phyloP scores from a whole-genome alignment of 1,140 invertebrate species.

The Macrosteles quadrilineatus region DNA sequence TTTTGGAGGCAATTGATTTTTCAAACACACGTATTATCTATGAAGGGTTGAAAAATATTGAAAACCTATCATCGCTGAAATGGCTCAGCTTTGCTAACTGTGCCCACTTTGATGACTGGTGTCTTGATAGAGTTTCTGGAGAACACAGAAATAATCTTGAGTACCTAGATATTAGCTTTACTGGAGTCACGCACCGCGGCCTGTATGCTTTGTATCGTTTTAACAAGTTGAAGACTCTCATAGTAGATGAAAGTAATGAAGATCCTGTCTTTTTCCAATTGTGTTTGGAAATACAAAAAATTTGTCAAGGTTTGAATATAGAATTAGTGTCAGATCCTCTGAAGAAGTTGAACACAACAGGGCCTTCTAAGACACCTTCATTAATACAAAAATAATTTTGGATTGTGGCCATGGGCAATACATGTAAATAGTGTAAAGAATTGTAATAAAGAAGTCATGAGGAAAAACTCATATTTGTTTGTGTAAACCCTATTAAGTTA shows the following conservation, averaged over 20 bases:
- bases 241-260: conserved; percentile 53
- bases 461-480: too few species aligned
- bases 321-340: neutral
- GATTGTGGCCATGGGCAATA: too few species aligned
- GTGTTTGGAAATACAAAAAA: neutral
- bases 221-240: conserved; percentile 56
- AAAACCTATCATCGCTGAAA: conserved; percentile 60
- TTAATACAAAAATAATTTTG: too few species aligned
- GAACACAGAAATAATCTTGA: conserved; percentile 62
- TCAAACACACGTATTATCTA: conserved; percentile 62
- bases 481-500: too few species aligned
- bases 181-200: conserved; percentile 62
- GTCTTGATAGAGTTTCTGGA: conserved; percentile 63
- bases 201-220: conserved; percentile 65
- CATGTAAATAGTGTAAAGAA: too few species aligned
- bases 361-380: too few species aligned
- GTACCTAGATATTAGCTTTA: conserved; percentile 72
- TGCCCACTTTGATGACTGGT: conserved; percentile 73
- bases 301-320: neutral
- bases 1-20: conserved; percentile 69
- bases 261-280: neutral
- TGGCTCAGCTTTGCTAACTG: conserved; percentile 67
- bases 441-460: too few species aligned
- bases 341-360: too few species aligned
- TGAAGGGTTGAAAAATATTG: conserved; percentile 70